phyloP scores from a whole-genome alignment of 2,888 invertebrate species.

The Tethea ocularis region DNA sequence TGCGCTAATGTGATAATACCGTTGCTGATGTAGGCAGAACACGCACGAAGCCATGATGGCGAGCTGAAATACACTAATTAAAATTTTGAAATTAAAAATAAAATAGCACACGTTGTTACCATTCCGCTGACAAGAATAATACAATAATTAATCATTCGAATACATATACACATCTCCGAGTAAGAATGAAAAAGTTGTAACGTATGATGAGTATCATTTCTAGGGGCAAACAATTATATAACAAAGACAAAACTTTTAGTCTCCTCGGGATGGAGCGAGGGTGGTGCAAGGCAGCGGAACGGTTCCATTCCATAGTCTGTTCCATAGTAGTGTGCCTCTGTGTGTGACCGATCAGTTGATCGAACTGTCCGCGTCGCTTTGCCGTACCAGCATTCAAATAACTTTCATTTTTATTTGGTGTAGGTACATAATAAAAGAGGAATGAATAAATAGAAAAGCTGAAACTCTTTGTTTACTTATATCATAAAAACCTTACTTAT shows the following conservation, averaged over 20 bases:
- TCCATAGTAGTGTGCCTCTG: no score
- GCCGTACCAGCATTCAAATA: not conserved
- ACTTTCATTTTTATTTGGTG: not conserved
- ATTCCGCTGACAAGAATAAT: not conserved
- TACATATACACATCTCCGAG: slow-evolving; percentile 18
- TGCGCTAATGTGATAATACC: slow-evolving; percentile 43
- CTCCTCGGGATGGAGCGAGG: slow-evolving; percentile 31
- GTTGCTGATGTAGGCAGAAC: slow-evolving; percentile 6
- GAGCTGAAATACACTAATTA: no score
- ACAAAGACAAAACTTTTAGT: slow-evolving; percentile 48
- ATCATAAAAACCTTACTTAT: no score
- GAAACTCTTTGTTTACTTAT: no score
- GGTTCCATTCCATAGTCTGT: slow-evolving; percentile 26
- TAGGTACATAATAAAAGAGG: no score
- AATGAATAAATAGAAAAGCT: no score
- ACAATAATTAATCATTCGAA: slow-evolving; percentile 20
- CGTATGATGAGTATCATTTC: slow-evolving; percentile 9
- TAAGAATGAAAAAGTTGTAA: slow-evolving; percentile 8
- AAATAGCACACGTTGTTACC: not conserved
- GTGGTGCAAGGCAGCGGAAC: slow-evolving; percentile 21
- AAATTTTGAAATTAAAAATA: not conserved
- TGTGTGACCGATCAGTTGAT: slow-evolving; percentile 38
- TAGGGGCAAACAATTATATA: slow-evolving; percentile 26
- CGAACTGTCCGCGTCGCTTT: slow-evolving; percentile 13
- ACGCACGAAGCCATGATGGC: not conserved